phyloP scores from a whole-genome alignment of 2,888 invertebrate species.

The Tenthredo distinguenda region DNA sequence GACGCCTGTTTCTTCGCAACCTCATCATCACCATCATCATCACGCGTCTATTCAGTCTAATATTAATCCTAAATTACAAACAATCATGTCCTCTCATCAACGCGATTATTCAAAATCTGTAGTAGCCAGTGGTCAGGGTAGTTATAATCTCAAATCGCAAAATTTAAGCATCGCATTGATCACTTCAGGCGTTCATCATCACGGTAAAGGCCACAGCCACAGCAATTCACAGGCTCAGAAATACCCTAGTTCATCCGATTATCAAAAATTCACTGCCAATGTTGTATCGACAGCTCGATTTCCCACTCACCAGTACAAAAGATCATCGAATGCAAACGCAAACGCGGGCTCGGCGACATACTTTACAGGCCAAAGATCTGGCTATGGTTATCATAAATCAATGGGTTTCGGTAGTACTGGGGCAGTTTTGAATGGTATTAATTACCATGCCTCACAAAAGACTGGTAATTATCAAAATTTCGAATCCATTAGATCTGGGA shows the following conservation, averaged over 20 bases:
- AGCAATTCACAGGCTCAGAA: conserved; percentile 20
- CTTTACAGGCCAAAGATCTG: conserved; percentile 58
- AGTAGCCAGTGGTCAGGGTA: conserved; percentile 41
- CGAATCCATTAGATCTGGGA: background rate
- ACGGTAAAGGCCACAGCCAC: conserved; percentile 47
- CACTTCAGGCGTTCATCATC: conserved; percentile 48
- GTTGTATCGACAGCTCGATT: conserved; percentile 40
- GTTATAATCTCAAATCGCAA: conserved; percentile 53
- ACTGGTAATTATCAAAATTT: background rate
- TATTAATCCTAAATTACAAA: conserved; percentile 59
- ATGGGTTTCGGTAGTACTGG: conserved; percentile 1
- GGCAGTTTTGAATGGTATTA: conserved; percentile 22
- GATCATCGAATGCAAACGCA: background rate
- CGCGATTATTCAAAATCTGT: conserved; percentile 63
- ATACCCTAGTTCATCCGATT: conserved; percentile 42
- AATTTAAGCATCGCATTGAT: conserved; percentile 51
- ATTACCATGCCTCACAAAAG: conserved; percentile 5
- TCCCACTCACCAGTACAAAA: conserved; percentile 26
- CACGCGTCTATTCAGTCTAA: conserved; percentile 60
- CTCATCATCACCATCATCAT: conserved; percentile 26
- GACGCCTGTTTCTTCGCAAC: conserved; percentile 56
- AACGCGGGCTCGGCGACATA: conserved; percentile 63
- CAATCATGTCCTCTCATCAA: conserved; percentile 6
- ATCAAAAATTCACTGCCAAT: conserved; percentile 53
- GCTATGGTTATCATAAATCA: conserved; percentile 53